Base-by-base conservation (phyloP, 2,888 invertebrate genomes). In the Cistogaster globosa region DNA sequence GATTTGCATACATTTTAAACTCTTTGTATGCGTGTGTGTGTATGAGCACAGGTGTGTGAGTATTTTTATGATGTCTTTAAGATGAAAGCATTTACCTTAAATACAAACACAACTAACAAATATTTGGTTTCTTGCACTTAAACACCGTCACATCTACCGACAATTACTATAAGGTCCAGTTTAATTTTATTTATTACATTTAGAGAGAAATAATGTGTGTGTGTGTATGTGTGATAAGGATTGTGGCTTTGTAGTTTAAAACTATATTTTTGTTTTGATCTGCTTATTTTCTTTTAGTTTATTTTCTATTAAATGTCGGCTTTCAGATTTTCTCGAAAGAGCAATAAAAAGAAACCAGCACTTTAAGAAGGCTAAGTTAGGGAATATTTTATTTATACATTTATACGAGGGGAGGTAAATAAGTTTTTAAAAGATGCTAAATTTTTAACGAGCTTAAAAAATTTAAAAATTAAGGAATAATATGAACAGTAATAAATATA, bases 151-250 rank as follows among this genome's bases (percentile, higher is more conserved):
- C 42, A 65, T 55, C 9, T 16, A 42, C 32, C 71, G 8, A 45
- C 9, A 26, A 68, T 36, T 60, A 57, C 36, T 38, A 36, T 55
- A 57, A 18, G 62, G 78, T 58, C 77, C 84, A 81, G 69, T 74
- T 81, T 69, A 68, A 42, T 42, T 78, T 74, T 58, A 84, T 77
- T 84, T 69, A 81, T 81, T 81, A 58, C 81, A 77, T 74, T 84
- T 78, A 65, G 9, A 62, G 14, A 74, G 63, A 36, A 58, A n/a
- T 0, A 51, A 48, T 57, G 77, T 63, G 79, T 75, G 55, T 60
- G 55, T 68, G 42, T 42, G 42, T 42, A 12, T 42, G 11, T 42
- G 42, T 68, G n/a, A n/a, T n/a, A n/a, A n/a, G n/a, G 58, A 55
- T 67, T 62, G 72, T 74, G 65, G 48, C 67, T 68, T 74, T 71